A percentile compares a stretch with the other conserved stretches of the same genome.
Evolutionary conservation across 2,797 vertebrate species (phyloP).

Genomic region (Cryptoblepharus egeriae): DNA sequence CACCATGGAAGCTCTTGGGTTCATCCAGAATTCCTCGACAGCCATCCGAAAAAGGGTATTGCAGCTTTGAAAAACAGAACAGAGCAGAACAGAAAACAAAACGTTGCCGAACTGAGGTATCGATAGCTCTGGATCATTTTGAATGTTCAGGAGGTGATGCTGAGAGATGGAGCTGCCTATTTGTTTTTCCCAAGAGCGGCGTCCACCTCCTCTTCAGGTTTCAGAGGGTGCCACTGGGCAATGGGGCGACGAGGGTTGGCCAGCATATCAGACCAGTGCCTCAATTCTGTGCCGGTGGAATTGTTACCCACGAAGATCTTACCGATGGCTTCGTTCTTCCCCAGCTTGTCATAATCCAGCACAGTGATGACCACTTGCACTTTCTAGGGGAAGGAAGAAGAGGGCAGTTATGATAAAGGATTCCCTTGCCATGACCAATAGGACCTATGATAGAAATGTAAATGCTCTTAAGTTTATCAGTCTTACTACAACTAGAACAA

Average conservation of each 20-base stretch:
- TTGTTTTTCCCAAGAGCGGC: slow-evolving; percentile 93
- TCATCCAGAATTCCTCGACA: slow-evolving; percentile 65
- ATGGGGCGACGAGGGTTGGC: slow-evolving; percentile 96
- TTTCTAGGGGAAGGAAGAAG: slow-evolving; percentile 80
- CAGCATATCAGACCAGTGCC: slow-evolving; percentile 99
- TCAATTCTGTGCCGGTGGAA: slow-evolving; percentile 88
- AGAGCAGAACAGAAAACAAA: slow-evolving; percentile 45
- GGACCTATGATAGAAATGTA: neutral
- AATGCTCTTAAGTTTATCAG: neutral
- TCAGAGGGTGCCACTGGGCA: slow-evolving; percentile 97
- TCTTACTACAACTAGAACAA: neutral
- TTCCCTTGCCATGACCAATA: neutral
- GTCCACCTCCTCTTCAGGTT: slow-evolving; percentile 96
- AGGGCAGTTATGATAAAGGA: neutral
- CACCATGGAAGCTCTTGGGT: slow-evolving; percentile 65
- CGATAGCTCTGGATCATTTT: slow-evolving; percentile 70
- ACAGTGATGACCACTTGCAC: slow-evolving; percentile 96
- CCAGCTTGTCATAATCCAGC: slow-evolving; percentile 98
- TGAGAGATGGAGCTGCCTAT: slow-evolving; percentile 72
- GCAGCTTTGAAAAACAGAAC: slow-evolving; percentile 53
- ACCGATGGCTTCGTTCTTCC: slow-evolving; percentile 97
- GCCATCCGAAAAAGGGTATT: slow-evolving; percentile 67
- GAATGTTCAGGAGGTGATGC: slow-evolving; percentile 51
- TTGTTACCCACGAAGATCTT: slow-evolving; percentile 96
- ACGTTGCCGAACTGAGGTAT: slow-evolving; percentile 78